Evolutionary conservation across 2,797 vertebrate genomes (phyloP).

Genomic region (Alauda arvensis): DNA sequence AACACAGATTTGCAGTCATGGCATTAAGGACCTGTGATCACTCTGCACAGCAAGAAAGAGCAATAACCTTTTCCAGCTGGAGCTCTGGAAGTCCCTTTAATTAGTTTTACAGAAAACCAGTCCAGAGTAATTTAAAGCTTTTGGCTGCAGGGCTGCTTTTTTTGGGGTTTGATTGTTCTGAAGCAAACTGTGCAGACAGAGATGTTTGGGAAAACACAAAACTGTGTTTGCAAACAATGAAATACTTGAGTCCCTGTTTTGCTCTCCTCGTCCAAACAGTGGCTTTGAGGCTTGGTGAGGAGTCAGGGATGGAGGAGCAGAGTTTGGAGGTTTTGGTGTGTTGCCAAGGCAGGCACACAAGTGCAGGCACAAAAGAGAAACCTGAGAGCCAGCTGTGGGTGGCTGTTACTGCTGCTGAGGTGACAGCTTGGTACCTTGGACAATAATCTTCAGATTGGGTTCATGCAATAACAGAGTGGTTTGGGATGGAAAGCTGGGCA

Average conservation of each 20-base stretch:
- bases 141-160: background rate
- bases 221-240: background rate
- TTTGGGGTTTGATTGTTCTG: background rate
- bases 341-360: background rate
- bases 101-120: background rate
- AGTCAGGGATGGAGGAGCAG: background rate
- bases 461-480: background rate
- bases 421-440: background rate
- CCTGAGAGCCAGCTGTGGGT: background rate
- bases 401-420: background rate
- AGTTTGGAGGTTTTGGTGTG: background rate
- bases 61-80: slow-evolving; percentile 30
- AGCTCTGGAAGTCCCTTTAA: slow-evolving; percentile 3
- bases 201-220: background rate
- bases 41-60: background rate
- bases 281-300: background rate
- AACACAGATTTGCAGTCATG: background rate
- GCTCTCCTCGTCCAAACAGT: background rate
- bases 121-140: background rate
- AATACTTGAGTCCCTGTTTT: background rate
- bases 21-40: background rate
- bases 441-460: background rate
- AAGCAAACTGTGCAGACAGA: background rate
- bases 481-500: background rate
- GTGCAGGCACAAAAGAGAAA: background rate